These are phyloP conservation scores for Brachypodius melanocephalos DNA, from an alignment of 2,113 vertebrate species.

Conservation along the genomic window DNA sequence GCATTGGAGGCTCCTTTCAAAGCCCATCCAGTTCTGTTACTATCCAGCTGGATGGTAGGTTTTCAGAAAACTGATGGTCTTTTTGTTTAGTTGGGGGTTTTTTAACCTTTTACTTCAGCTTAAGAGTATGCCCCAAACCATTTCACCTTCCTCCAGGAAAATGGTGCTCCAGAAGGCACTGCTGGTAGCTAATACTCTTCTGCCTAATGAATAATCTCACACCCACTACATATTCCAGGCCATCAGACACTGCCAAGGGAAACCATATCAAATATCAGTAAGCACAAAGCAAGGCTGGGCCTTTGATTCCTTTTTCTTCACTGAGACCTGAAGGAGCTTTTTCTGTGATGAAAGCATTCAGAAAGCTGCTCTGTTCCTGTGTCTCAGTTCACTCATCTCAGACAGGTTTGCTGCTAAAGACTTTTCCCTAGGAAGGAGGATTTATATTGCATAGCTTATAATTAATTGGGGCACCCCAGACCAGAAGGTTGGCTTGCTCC, in stretches of 20 bases:
- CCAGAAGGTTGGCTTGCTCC: slow-evolving; percentile 14
- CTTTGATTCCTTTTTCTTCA: not conserved
- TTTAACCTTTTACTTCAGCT: not conserved
- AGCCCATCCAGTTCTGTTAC: not conserved
- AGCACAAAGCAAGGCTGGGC: not conserved
- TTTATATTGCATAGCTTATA: not conserved
- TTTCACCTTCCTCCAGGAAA: not conserved
- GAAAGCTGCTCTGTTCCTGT: not conserved
- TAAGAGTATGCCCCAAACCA: not conserved
- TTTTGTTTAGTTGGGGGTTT: not conserved
- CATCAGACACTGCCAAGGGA: rapidly evolving
- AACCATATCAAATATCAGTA: not conserved
- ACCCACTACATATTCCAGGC: not conserved
- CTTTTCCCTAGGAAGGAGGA: not conserved
- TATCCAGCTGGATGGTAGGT: not conserved
- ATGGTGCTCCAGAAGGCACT: not conserved
- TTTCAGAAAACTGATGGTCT: not conserved
- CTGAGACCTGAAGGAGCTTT: not conserved
- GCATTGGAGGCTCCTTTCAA: not conserved
- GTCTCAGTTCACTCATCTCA: not conserved
- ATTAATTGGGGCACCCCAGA: slow-evolving; percentile 14
- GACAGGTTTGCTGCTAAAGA: not conserved
- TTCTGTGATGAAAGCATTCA: not conserved
- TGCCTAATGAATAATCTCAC: not conserved
- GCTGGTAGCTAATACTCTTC: not conserved